Evolutionary conservation across 2,113 vertebrate genomes (phyloP).

Genomic region (Hepsetus odoe): DNA sequence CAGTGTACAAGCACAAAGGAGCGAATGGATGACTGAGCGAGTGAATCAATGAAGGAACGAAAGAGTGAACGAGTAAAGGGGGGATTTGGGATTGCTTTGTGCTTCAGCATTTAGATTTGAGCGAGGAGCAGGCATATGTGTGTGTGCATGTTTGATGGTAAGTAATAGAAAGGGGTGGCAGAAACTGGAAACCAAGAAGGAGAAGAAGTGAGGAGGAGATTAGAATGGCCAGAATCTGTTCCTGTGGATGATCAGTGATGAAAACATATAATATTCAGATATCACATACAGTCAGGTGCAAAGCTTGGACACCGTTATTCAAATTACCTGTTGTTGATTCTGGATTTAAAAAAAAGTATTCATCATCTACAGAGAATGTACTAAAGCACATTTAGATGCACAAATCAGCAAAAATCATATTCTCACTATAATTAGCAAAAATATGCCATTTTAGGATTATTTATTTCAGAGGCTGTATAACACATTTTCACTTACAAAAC

Average conservation of each 20-base stretch:
- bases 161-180: constrained; percentile 4
- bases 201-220: constrained; percentile 31
- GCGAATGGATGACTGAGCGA: constrained; percentile 44
- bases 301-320: too few relatives aligned
- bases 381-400: too few relatives aligned
- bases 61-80: constrained; percentile 37
- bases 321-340: too few relatives aligned
- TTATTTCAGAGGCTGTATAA: too few relatives aligned
- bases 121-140: constrained; percentile 14
- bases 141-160: constrained; percentile 22
- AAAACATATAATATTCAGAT: too few relatives aligned
- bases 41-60: constrained; percentile 28
- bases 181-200: constrained; percentile 37
- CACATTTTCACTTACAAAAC: too few relatives aligned
- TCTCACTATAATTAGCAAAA: too few relatives aligned
- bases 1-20: constrained; percentile 34
- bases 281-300: too few relatives aligned
- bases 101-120: constrained; percentile 15
- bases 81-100: constrained; percentile 47
- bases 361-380: too few relatives aligned
- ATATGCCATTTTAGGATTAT: too few relatives aligned
- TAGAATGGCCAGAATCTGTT: constrained; percentile 38
- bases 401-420: too few relatives aligned
- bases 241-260: constrained; percentile 40
- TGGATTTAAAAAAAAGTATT: too few relatives aligned